These are phyloP conservation scores for Temnothorax rugatulus DNA, from an alignment of 2,888 invertebrate genomes.

Conservation along the genomic window DNA sequence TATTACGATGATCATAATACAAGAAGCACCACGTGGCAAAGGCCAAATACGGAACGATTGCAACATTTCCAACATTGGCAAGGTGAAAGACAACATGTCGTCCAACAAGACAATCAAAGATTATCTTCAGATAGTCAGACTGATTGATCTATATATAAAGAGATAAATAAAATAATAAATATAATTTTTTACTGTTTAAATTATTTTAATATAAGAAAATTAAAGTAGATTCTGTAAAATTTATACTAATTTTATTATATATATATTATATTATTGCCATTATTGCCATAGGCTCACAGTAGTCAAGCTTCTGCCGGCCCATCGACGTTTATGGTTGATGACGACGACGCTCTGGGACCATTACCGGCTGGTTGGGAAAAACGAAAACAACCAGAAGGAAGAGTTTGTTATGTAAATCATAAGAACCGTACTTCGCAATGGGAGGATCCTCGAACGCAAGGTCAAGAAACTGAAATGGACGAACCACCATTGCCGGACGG, in stretches of 20 bases:
- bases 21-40: constrained; percentile 97
- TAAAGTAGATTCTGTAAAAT: neutral
- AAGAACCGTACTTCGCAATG: constrained; percentile 99
- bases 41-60: constrained; percentile 97
- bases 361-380: constrained; percentile 99
- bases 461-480: constrained; percentile 92
- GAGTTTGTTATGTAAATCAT: constrained; percentile 99
- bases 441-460: constrained; percentile 99
- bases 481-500: constrained; percentile 97
- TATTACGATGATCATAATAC: constrained; percentile 99
- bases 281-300: constrained; percentile 75
- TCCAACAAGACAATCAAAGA: constrained; percentile 97
- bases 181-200: neutral
- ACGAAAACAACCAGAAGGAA: constrained; percentile 96
- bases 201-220: neutral
- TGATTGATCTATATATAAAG: neutral
- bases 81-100: constrained; percentile 96
- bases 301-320: constrained; percentile 82
- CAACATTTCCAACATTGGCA: constrained; percentile 99
- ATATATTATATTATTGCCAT: no score
- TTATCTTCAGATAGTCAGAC: constrained; percentile 90
- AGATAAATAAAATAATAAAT: constrained; percentile 1
- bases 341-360: constrained; percentile 93
- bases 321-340: constrained; percentile 88
- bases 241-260: neutral